Evolutionary conservation across 1,140 invertebrate genomes (phyloP).

Genomic region (Bombus balteatus): DNA sequence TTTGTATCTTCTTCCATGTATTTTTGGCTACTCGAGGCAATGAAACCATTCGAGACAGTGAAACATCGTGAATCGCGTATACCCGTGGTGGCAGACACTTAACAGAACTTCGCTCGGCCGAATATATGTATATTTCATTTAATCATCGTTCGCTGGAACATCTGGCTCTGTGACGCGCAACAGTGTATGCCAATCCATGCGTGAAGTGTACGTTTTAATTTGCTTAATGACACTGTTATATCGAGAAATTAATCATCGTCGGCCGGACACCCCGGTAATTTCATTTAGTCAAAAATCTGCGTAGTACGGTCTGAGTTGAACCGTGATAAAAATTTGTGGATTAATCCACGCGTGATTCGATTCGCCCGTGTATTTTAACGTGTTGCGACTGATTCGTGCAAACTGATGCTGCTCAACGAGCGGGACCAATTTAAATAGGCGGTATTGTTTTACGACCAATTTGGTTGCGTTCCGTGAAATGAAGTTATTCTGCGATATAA

Average conservation of each 20-base stretch:
- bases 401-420: too few relatives aligned
- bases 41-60: neutral
- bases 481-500: neutral
- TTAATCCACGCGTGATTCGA: constrained; percentile 8
- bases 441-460: neutral
- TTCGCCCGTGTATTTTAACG: neutral
- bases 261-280: neutral
- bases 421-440: constrained; percentile 11
- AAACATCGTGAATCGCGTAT: constrained; percentile 14
- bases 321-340: neutral
- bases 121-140: constrained; percentile 2
- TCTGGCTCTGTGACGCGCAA: neutral
- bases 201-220: constrained; percentile 18
- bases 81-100: constrained; percentile 16
- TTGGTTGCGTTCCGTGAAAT: too few relatives aligned
- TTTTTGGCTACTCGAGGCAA: neutral
- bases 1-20: neutral
- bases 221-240: constrained; percentile 23
- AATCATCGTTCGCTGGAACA: constrained; percentile 27
- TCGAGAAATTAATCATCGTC: constrained; percentile 21
- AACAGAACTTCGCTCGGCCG: neutral
- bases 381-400: constrained; percentile 14
- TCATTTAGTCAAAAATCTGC: neutral
- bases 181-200: neutral
- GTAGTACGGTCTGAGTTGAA: neutral